These are phyloP conservation scores for Megalopta genalis DNA, from an alignment of 1,140 invertebrate species.

Conservation along the genomic window DNA sequence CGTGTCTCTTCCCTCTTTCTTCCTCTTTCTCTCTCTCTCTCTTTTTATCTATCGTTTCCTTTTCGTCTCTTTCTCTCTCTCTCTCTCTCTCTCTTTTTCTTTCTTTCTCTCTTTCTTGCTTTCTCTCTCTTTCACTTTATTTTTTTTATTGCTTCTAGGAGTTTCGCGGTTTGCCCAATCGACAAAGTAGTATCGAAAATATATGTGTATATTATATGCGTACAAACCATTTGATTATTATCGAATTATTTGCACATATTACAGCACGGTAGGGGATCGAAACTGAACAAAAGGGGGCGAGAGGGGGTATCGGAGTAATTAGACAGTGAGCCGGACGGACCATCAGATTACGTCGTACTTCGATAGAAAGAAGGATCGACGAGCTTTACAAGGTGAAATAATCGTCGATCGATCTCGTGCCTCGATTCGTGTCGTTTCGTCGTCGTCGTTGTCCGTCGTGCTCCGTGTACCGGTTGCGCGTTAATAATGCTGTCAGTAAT, in stretches of 20 bases:
- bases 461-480: slow-evolving; percentile 17
- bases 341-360: slow-evolving; percentile 55
- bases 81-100: not conserved
- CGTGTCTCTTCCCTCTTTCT: not conserved
- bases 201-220: slow-evolving; percentile 65
- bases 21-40: no score
- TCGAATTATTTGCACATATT: slow-evolving; percentile 75
- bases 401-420: slow-evolving; percentile 46
- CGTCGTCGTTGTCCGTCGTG: slow-evolving; percentile 53
- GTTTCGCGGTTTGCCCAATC: slow-evolving; percentile 48
- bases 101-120: not conserved
- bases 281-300: slow-evolving; percentile 43
- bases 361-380: slow-evolving; percentile 55
- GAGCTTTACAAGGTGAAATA: slow-evolving; percentile 6
- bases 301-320: slow-evolving; percentile 46
- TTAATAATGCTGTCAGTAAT: not conserved
- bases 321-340: slow-evolving; percentile 62
- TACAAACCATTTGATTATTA: slow-evolving; percentile 69
- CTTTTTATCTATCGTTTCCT: not conserved
- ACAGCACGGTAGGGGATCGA: slow-evolving; percentile 57
- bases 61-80: not conserved
- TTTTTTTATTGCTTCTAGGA: slow-evolving; percentile 38
- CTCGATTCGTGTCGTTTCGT: slow-evolving; percentile 46
- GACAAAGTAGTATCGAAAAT: slow-evolving; percentile 69
- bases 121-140: not conserved